These are phyloP conservation scores for Hucho hucho DNA, from an alignment of 2,113 vertebrate genomes.

Conservation along the genomic window DNA sequence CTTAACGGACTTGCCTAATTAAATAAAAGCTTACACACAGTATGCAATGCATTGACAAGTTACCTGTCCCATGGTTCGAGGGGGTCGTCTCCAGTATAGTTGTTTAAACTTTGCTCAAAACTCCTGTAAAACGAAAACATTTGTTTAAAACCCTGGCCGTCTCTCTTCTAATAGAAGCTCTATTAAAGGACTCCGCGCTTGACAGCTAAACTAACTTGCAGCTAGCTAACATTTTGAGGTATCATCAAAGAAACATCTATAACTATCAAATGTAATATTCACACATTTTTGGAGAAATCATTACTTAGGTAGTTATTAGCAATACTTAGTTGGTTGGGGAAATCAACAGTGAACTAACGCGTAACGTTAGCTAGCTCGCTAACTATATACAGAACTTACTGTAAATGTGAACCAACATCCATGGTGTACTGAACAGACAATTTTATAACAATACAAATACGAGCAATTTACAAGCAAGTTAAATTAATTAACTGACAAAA, in stretches of 20 bases:
- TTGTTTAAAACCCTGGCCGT: neutral
- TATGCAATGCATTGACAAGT: slow-evolving; percentile 23
- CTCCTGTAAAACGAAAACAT: slow-evolving; percentile 60
- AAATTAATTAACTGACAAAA: neutral
- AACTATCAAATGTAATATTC: no score
- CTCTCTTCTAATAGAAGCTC: no score
- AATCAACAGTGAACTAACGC: neutral
- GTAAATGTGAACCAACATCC: slow-evolving; percentile 56
- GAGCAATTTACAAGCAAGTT: neutral
- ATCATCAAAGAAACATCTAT: no score
- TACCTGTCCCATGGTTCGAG: slow-evolving; percentile 87
- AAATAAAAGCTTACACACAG: no score
- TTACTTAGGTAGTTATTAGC: neutral
- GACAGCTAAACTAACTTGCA: no score
- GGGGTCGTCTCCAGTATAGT: slow-evolving; percentile 81
- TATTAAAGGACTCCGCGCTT: no score
- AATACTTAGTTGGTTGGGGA: neutral
- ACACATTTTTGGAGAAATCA: no score
- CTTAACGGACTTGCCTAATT: no score
- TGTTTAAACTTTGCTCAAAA: slow-evolving; percentile 77
- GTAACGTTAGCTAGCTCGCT: neutral
- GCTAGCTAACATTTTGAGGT: no score
- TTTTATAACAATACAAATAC: neutral
- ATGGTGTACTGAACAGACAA: slow-evolving; percentile 10
- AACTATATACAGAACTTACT: slow-evolving; percentile 50